These are phyloP conservation scores for Operophtera brumata DNA, from an alignment of 2,888 invertebrate genomes.

Conservation along the genomic window DNA sequence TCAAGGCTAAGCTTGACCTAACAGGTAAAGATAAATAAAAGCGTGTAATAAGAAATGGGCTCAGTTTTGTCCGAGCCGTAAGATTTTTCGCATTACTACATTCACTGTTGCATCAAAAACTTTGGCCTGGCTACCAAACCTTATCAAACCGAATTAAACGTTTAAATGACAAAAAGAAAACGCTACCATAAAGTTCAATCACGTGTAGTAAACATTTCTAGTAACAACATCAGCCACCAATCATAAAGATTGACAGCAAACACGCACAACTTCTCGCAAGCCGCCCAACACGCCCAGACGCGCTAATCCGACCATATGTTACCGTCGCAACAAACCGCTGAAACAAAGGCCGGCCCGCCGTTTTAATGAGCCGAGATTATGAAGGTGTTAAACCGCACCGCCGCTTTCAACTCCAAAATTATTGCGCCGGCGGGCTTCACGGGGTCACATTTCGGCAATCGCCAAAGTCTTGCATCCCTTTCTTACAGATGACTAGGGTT, in stretches of 20 bases:
- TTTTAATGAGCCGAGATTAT: constrained; percentile 79
- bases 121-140: no score
- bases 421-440: constrained; percentile 68
- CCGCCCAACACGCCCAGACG: constrained; percentile 43
- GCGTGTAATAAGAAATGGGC: no score
- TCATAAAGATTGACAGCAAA: constrained; percentile 1
- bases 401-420: constrained; percentile 77
- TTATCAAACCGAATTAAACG: no score
- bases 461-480: constrained; percentile 44
- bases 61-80: no score
- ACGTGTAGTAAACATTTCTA: no score
- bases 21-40: no score
- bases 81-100: no score
- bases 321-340: constrained; percentile 73
- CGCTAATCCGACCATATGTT: constrained; percentile 78
- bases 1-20: no score
- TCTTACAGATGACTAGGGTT: constrained; percentile 6
- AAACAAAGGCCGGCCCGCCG: constrained; percentile 76
- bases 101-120: no score
- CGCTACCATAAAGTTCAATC: no score
- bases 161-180: no score
- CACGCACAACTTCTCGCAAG: constrained; percentile 1
- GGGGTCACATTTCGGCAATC: constrained; percentile 73
- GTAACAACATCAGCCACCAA: no score
- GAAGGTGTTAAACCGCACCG: constrained; percentile 79